Percentiles rank a stretch among this genome's conserved stretches.
These are phyloP conservation scores for Naja naja DNA, from an alignment of 2,113 vertebrate species.

Conservation along the genomic window DNA sequence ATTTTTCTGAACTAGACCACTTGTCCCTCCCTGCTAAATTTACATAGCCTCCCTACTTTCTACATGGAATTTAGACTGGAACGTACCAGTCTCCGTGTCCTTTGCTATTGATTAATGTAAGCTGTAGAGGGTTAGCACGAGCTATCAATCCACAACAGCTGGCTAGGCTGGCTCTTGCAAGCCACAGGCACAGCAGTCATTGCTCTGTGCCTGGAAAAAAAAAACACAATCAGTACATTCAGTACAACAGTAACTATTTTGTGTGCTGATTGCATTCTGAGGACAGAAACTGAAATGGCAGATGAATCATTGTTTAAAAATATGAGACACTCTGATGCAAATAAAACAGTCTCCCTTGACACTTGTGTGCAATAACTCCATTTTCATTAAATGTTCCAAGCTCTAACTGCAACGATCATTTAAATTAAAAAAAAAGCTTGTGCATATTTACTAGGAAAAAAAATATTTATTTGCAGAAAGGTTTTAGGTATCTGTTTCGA, in stretches of 20 bases:
- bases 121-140: background rate
- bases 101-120: background rate
- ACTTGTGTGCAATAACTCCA: slow-evolving; percentile 61
- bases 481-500: slow-evolving; percentile 35
- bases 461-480: slow-evolving; percentile 43
- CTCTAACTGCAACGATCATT: slow-evolving; percentile 53
- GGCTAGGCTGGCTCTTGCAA: background rate
- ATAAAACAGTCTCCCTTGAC: slow-evolving; percentile 54
- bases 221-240: slow-evolving; percentile 41
- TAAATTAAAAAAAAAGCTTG: slow-evolving; percentile 64
- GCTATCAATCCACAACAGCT: slow-evolving; percentile 14
- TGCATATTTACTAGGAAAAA: slow-evolving; percentile 50
- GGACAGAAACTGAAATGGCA: slow-evolving; percentile 56
- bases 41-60: background rate
- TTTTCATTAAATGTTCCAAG: slow-evolving; percentile 65
- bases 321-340: slow-evolving; percentile 48
- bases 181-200: slow-evolving; percentile 29
- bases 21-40: background rate
- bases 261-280: slow-evolving; percentile 20
- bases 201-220: slow-evolving; percentile 17
- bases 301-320: slow-evolving; percentile 60
- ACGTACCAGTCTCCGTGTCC: background rate
- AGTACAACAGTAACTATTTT: slow-evolving; percentile 35
- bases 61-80: background rate
- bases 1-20: background rate